Percentiles rank a stretch among this genome's conserved stretches.
phyloP scores from a whole-genome alignment of 1,140 invertebrate species.

The Drosophila ficusphila region DNA sequence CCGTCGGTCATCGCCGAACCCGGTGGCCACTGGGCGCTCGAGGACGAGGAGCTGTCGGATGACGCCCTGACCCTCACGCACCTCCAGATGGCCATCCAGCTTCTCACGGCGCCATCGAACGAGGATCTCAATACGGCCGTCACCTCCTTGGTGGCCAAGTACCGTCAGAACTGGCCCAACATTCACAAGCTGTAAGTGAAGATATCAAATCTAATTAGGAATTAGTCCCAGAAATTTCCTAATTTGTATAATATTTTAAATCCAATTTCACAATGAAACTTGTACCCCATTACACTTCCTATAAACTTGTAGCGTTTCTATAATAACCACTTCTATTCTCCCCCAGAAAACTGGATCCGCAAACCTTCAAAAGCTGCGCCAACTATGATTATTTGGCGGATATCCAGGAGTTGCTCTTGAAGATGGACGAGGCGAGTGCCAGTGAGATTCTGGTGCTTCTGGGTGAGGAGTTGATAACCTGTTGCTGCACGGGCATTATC shows the following conservation, averaged over 20 bases:
- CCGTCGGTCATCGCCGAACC: slow-evolving; percentile 76
- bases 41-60: slow-evolving; percentile 77
- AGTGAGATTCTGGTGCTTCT: slow-evolving; percentile 87
- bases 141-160: slow-evolving; percentile 75
- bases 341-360: slow-evolving; percentile 67
- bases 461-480: slow-evolving; percentile 87
- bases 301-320: too few species aligned
- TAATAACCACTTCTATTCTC: too few species aligned
- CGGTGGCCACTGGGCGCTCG: slow-evolving; percentile 72
- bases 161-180: slow-evolving; percentile 79
- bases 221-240: too few species aligned
- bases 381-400: slow-evolving; percentile 83
- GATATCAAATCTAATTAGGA: neutral
- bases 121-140: slow-evolving; percentile 82
- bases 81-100: slow-evolving; percentile 86
- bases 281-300: too few species aligned
- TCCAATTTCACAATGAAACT: too few species aligned
- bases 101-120: slow-evolving; percentile 86
- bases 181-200: slow-evolving; percentile 77
- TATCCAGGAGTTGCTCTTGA: slow-evolving; percentile 80
- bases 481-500: slow-evolving; percentile 87
- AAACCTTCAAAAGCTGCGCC: slow-evolving; percentile 74
- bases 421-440: slow-evolving; percentile 84
- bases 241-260: too few species aligned
- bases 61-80: slow-evolving; percentile 85